Base-by-base conservation (phyloP, 2,888 invertebrate species). In the Drosophila gaucha region DNA sequence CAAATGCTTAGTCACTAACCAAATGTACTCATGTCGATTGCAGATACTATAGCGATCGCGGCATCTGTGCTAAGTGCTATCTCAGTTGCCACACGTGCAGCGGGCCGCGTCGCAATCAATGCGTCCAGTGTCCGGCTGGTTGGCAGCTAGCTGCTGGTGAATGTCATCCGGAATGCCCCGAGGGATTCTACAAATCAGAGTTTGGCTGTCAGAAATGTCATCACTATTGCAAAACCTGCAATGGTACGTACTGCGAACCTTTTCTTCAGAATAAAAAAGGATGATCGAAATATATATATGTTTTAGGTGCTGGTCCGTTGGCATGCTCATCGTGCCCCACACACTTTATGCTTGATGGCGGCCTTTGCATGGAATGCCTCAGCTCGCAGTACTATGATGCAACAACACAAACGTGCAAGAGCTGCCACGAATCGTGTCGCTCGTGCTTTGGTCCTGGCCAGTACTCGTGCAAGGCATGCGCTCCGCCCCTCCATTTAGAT, bases 131-230 rank as follows among this genome's bases (percentile, higher is more conserved):
- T 89, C 96, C 96, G 0, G 92, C 92, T 4, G 95, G 95, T 3
- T 96, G 96, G 96, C 94, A 95, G 90, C 92, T 97, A 65, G 95
- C 96, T 0, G 96, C 96, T 2, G 96, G 97, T 2, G 96, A 96
- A 90, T 97, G 97, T 85, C 95, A 96, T 82, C 95, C 96, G 0
- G 95, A 96, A 86, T 97, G 97, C 91, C 96, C 97, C 0, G 95
- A 96, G 91, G 96, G 96, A 36, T 97, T 96, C 92, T 97, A 96
- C 92, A 95, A 96, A 91, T 95, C 95, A 4, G 94, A 94, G 71
- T 96, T 94, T 82, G 96, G 96, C 8, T 97, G 97, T 89, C 95
- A 96, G 74, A 96, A 96, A 91, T 97, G 97, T 92, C 97, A 97
- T 92, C 96, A 96, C 91, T 96, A 96, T 89, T 97, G 97, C 91